Percentiles rank a stretch among this genome's conserved stretches.
Evolutionary conservation across 1,140 invertebrate genomes (phyloP).

Genomic region (Propsilocerus akamusi): DNA sequence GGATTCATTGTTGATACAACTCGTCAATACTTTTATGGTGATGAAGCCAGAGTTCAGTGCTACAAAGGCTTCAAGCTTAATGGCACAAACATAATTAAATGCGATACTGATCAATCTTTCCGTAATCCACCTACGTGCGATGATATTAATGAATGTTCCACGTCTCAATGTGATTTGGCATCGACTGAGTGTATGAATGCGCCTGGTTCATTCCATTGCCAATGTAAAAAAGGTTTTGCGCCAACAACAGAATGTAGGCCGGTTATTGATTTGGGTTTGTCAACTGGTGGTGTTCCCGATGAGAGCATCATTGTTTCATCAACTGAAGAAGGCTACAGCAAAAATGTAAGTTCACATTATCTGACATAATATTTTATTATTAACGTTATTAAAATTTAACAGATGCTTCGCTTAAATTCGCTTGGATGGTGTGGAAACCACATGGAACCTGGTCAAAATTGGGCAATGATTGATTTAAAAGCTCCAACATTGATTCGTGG

Average conservation of each 20-base stretch:
- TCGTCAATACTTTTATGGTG: conserved; percentile 64
- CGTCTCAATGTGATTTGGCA: conserved; percentile 71
- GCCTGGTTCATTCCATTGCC: conserved; percentile 79
- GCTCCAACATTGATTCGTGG: conserved; percentile 79
- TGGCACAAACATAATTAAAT: conserved; percentile 74
- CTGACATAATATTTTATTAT: conserved; percentile 6
- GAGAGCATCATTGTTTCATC: conserved; percentile 72
- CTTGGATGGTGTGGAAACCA: conserved; percentile 77
- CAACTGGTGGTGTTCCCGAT: conserved; percentile 76
- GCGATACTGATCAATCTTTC: conserved; percentile 70
- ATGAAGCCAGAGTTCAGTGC: conserved; percentile 84
- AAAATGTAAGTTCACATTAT: conserved; percentile 37
- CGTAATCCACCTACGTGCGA: conserved; percentile 70
- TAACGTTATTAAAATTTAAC: conserved; percentile 12
- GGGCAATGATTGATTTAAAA: conserved; percentile 72
- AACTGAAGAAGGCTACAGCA: conserved; percentile 60
- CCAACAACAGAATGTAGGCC: conserved; percentile 78
- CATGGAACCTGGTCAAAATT: conserved; percentile 66
- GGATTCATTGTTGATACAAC: conserved; percentile 63
- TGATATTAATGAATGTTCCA: conserved; percentile 85
- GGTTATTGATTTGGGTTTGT: conserved; percentile 59
- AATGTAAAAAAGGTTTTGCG: conserved; percentile 67
- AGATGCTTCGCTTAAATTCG: conserved; percentile 64
- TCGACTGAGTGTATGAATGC: conserved; percentile 85
- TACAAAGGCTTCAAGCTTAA: conserved; percentile 71